Evolutionary conservation across 2,888 invertebrate genomes (phyloP), one percentile per base, ranked within the genome.

Genomic region (Aphrophora alni): DNA sequence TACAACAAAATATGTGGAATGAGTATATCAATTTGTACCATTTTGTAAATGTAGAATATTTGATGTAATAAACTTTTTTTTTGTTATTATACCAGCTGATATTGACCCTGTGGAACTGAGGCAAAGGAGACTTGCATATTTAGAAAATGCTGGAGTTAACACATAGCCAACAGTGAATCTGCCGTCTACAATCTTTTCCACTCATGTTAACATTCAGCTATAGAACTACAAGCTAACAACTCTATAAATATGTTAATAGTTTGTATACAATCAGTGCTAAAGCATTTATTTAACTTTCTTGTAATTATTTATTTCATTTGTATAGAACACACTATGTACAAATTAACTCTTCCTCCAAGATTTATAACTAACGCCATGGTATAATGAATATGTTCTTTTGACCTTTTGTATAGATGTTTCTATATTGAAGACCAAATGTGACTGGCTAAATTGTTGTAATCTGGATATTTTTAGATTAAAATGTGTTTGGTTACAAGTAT

Each of bases 71-170:
- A n/a, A n/a, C n/a, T n/a, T n/a, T n/a, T n/a, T n/a, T n/a, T n/a
- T n/a, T n/a, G n/a, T n/a, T n/a, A n/a, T 72, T 78, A 27, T 82
- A 80, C 12, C 75, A 84, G 82, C 69, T 38, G 80, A 78, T 76
- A 75, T 83, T 3, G 84, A 86, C 73, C 75, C 83, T 8, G 85
- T 84, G 21, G 86, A 86, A 77, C 76, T 86, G 1, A 82, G 86
- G 75, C 80, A 84, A 38, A 83, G 84, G 70, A 82, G 86, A 51
- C 83, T 86, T 27, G 85, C 85, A 27, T 86, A 85, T 74, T 77
- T 86, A 33, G 85, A 86, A 69, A 82, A 38, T 38, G 10, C 74
- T 5, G 78, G 78, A 44, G 74, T 79, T 10, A 79, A 79, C 74
- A 79, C 74, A 74, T 79, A 79, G 78, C 59, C 21, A 21, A 59